These are phyloP conservation scores for Fragum whitleyi DNA, from an alignment of 2,888 invertebrate species.

Conservation along the genomic window DNA sequence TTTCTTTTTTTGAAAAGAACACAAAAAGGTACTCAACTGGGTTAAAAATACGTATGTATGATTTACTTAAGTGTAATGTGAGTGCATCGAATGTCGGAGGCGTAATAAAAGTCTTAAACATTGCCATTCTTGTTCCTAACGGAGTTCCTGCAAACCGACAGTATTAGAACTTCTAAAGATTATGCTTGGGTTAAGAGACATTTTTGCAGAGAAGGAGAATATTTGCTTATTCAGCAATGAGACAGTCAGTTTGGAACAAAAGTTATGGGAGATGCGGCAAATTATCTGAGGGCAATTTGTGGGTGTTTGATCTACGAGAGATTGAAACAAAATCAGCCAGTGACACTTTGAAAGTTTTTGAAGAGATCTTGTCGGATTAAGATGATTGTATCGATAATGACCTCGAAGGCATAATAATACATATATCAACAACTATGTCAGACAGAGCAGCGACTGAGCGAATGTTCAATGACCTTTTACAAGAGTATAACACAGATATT, in stretches of 20 bases:
- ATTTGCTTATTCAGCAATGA: too few relatives aligned
- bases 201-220: constrained; percentile 31
- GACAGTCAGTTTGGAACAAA: constrained; percentile 30
- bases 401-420: constrained; percentile 33
- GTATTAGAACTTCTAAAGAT: constrained; percentile 15
- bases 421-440: constrained; percentile 50
- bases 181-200: constrained; percentile 13
- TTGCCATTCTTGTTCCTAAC: constrained; percentile 7
- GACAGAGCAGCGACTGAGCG: constrained; percentile 53
- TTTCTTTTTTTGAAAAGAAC: constrained; percentile 5
- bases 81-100: constrained; percentile 21
- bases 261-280: constrained; percentile 38
- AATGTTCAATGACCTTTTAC: constrained; percentile 39
- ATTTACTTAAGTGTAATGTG: constrained; percentile 21
- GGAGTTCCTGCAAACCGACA: background rate
- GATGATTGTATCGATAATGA: constrained; percentile 12
- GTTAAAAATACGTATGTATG: constrained; percentile 28
- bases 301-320: constrained; percentile 48
- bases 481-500: constrained; percentile 37
- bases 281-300: constrained; percentile 45
- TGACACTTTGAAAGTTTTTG: constrained; percentile 38
- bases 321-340: constrained; percentile 43
- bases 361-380: constrained; percentile 38
- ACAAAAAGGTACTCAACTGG: constrained; percentile 15
- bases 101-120: constrained; percentile 16